These are phyloP conservation scores for Hemaris fuciformis DNA, from an alignment of 2,888 invertebrate species.

Conservation along the genomic window DNA sequence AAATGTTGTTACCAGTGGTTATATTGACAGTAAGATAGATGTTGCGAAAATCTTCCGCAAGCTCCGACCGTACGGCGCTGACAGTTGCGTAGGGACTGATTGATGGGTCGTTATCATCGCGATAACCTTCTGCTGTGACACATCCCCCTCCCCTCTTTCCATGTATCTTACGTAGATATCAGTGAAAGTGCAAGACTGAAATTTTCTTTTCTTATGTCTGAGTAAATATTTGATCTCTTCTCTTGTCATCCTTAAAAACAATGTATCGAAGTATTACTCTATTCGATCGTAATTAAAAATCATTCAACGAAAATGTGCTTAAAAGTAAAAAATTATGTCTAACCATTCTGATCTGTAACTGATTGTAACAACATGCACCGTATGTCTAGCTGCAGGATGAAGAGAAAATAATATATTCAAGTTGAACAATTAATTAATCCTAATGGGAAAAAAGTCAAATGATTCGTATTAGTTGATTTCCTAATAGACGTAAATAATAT, in stretches of 20 bases:
- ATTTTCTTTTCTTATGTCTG: background rate
- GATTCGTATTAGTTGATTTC: too few species aligned
- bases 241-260: background rate
- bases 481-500: background rate
- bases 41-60: slow-evolving; percentile 61
- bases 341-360: too few species aligned
- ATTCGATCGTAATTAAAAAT: too few species aligned
- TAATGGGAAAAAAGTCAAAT: too few species aligned
- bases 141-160: slow-evolving; percentile 34
- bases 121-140: slow-evolving; percentile 70
- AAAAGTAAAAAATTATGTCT: too few species aligned
- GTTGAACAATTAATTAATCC: too few species aligned
- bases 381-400: too few species aligned
- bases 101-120: slow-evolving; percentile 74
- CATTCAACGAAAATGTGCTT: too few species aligned
- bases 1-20: background rate
- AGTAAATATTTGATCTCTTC: background rate
- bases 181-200: background rate
- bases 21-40: slow-evolving; percentile 11
- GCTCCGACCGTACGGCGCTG: slow-evolving; percentile 43
- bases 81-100: slow-evolving; percentile 58
- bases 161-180: background rate
- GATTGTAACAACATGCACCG: too few species aligned
- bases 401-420: too few species aligned
- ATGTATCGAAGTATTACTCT: background rate